Evolutionary conservation across 2,888 invertebrate genomes (phyloP).

Genomic region (Ochropacha duplaris): DNA sequence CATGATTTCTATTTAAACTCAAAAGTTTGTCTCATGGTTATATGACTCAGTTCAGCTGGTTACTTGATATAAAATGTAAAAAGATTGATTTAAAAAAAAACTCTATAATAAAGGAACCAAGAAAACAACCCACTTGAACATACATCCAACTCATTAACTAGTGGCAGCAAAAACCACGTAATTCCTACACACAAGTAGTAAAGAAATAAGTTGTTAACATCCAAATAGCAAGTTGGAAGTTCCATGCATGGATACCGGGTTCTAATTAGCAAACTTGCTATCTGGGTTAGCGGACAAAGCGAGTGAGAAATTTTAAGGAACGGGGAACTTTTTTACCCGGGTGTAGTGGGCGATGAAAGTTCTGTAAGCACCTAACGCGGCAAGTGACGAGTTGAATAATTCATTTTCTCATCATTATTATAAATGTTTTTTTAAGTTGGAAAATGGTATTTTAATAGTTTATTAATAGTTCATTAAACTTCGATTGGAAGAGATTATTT

Average conservation of each 20-base stretch:
- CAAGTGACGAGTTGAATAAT: slow-evolving; percentile 12
- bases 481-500: no score
- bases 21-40: no score
- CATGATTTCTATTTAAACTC: no score
- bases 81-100: neutral
- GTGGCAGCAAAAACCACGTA: no score
- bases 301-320: slow-evolving; percentile 34
- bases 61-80: no score
- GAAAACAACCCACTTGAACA: neutral
- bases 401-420: slow-evolving; percentile 9
- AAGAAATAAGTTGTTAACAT: slow-evolving; percentile 31
- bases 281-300: slow-evolving; percentile 48
- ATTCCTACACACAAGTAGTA: slow-evolving; percentile 8
- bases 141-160: neutral
- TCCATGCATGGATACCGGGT: slow-evolving; percentile 31
- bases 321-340: slow-evolving; percentile 21
- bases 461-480: no score
- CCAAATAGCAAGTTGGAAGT: slow-evolving; percentile 16
- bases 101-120: no score
- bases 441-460: neutral
- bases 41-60: no score
- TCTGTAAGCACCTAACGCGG: slow-evolving; percentile 16
- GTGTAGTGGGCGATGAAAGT: slow-evolving; percentile 10
- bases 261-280: slow-evolving; percentile 53
- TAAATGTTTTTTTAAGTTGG: neutral